Percentiles rank a stretch among this genome's conserved stretches.
phyloP scores from a whole-genome alignment of 1,140 invertebrate genomes.

The Sycophila sp. region DNA sequence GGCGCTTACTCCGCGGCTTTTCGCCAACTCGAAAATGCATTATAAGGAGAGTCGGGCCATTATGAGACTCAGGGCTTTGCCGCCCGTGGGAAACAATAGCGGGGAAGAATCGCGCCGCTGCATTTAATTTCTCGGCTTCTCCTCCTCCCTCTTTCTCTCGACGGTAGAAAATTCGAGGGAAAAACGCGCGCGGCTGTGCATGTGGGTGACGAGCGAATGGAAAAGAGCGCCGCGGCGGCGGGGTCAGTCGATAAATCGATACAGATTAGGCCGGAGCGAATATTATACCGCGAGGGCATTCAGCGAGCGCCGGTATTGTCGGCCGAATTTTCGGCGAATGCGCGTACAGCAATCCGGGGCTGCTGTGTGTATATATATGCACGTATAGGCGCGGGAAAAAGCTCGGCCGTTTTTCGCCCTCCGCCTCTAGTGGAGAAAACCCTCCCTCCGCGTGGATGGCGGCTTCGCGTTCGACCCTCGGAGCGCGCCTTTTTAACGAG shows the following conservation, averaged over 20 bases:
- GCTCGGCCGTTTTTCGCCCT: no score
- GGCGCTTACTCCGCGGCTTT: no score
- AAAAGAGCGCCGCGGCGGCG: constrained; percentile 7
- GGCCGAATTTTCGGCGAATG: constrained; percentile 5
- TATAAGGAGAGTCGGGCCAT: no score
- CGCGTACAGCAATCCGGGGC: no score
- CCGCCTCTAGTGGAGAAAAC: no score
- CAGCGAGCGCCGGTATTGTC: background rate
- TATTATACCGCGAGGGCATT: constrained; percentile 16
- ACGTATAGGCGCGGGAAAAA: no score
- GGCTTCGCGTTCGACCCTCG: no score
- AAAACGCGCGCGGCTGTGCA: background rate
- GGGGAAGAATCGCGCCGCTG: background rate
- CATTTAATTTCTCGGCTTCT: constrained; percentile 3
- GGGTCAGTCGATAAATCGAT: constrained; percentile 37
- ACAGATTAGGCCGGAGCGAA: constrained; percentile 32
- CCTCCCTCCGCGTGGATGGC: no score
- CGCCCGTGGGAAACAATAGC: constrained; percentile 4
- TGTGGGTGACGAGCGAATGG: background rate
- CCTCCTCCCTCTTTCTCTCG: background rate
- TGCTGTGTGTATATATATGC: no score
- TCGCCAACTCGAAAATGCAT: no score
- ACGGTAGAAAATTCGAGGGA: no score
- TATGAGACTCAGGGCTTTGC: no score
- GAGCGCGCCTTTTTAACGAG: background rate